These are phyloP conservation scores for Baccha elongata DNA, from an alignment of 2,888 invertebrate genomes.

Conservation along the genomic window DNA sequence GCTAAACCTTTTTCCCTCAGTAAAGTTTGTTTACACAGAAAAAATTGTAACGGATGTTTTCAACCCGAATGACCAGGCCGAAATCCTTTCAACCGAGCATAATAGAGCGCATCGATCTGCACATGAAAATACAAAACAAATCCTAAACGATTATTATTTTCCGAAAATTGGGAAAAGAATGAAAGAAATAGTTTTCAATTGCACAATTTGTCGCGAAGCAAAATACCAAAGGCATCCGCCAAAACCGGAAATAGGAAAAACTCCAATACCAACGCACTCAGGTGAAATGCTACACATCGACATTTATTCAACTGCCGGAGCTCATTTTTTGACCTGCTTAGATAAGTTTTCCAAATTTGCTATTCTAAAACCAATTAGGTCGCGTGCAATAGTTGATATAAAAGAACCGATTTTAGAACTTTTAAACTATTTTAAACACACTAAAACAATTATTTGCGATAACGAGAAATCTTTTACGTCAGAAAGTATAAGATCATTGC, in stretches of 20 bases:
- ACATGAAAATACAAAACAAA: neutral
- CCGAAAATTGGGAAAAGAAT: slow-evolving; percentile 18
- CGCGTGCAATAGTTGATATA: slow-evolving; percentile 10
- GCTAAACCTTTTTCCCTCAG: slow-evolving; percentile 31
- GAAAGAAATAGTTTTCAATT: no score
- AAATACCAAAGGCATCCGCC: no score
- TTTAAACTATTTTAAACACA: no score
- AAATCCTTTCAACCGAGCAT: slow-evolving; percentile 32
- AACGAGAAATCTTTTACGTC: slow-evolving; percentile 34
- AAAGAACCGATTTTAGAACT: no score
- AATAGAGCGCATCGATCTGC: slow-evolving; percentile 34
- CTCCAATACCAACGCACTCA: slow-evolving; percentile 1
- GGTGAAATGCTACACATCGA: slow-evolving; percentile 37
- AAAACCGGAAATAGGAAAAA: no score
- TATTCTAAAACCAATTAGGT: slow-evolving; percentile 28
- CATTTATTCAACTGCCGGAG: slow-evolving; percentile 46
- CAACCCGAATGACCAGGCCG: no score
- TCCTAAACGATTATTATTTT: slow-evolving; percentile 12
- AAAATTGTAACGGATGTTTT: no score
- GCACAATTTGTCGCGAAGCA: no score
- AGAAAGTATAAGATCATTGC: slow-evolving; percentile 8
- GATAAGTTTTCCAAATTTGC: no score
- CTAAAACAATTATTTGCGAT: no score
- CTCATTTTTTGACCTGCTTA: slow-evolving; percentile 17
- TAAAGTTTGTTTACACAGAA: slow-evolving; percentile 66